These are phyloP conservation scores for Phymastichus coffea DNA, from an alignment of 1,140 invertebrate genomes.

Conservation along the genomic window DNA sequence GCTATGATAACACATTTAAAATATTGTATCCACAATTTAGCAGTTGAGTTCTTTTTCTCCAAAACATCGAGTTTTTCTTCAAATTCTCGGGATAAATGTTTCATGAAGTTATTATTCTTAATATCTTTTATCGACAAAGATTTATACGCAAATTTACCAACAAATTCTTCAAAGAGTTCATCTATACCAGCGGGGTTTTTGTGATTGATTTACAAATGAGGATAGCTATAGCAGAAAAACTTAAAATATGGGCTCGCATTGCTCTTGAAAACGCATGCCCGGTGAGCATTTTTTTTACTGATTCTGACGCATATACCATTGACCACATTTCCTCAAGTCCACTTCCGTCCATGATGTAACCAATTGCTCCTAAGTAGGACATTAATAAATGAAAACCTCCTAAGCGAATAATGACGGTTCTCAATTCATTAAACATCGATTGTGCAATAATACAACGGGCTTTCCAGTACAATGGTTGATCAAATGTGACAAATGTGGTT, in stretches of 20 bases:
- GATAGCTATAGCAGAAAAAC: slow-evolving; percentile 33
- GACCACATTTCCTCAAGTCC: slow-evolving; percentile 44
- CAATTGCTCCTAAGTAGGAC: slow-evolving; percentile 47
- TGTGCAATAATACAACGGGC: slow-evolving; percentile 30
- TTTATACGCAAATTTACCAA: background rate
- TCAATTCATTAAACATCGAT: slow-evolving; percentile 8
- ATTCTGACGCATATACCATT: slow-evolving; percentile 41
- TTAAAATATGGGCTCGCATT: slow-evolving; percentile 40
- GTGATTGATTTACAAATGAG: slow-evolving; percentile 34
- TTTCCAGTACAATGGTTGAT: slow-evolving; percentile 34
- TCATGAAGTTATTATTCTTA: background rate
- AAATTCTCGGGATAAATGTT: background rate
- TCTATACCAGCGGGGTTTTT: background rate
- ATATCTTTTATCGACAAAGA: background rate
- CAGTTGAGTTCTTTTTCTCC: slow-evolving; percentile 35
- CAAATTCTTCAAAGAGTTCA: background rate
- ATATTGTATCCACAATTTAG: slow-evolving; percentile 30
- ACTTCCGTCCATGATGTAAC: slow-evolving; percentile 49
- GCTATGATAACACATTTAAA: slow-evolving; percentile 18
- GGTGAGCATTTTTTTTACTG: slow-evolving; percentile 46
- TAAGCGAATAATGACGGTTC: slow-evolving; percentile 30
- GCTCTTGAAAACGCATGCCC: slow-evolving; percentile 42
- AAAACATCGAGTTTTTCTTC: background rate
- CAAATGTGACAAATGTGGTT: slow-evolving; percentile 41
- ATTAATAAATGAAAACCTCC: slow-evolving; percentile 45